Evolutionary conservation across 2,797 vertebrate species (phyloP), one percentile per base, ranked within the genome.

Genomic region (Megaceryle alcyon): DNA sequence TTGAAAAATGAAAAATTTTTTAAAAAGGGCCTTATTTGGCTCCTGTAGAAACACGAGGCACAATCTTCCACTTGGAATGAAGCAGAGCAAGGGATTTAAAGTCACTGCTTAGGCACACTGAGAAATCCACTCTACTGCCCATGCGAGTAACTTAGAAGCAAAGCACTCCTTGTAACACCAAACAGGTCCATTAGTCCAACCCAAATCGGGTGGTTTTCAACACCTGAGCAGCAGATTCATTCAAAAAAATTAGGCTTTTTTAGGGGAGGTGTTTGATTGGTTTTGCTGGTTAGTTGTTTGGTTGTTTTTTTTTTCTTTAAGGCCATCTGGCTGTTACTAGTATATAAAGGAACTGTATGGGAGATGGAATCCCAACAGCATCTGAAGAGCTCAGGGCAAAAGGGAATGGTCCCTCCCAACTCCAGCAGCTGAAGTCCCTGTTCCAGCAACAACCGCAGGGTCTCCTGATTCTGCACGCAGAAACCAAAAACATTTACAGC

Each of bases 401-500:
- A 85, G 51, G 16, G 37, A 86, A 69, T 1, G 2, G 11, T 68
- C 83, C 25, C 56, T 48, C 84, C 43, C 60, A 79, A 14, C 33
- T 75, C 31, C 4, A 1, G 51, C 63, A 86, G 77, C 88, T 61
- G 26, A 92, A 94, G 80, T 39, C 8, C 35, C 46, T 3, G 4
- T 81, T 86, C 39, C 63, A 84, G n/a, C 33, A 88, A 41, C 33
- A 83, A 21, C 46, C 39, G 31, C 31, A 29, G 49, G 51, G 60
- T 91, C 43, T 91, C 57, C 80, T 0, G 0, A 15, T 70, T 77
- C 43, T 2, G 1, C 69, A 59, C 1, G 1, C 53, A 88, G 92
- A 97, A 96, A 94, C 77, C 77, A 81, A 95, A 96, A 97, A 95
- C 53, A 85, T 66, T 73, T 60, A 86, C 46, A 96, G 3, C 63